Evolutionary conservation across 2,888 invertebrate genomes (phyloP).

Genomic region (Branchinecta sandiegonensis): DNA sequence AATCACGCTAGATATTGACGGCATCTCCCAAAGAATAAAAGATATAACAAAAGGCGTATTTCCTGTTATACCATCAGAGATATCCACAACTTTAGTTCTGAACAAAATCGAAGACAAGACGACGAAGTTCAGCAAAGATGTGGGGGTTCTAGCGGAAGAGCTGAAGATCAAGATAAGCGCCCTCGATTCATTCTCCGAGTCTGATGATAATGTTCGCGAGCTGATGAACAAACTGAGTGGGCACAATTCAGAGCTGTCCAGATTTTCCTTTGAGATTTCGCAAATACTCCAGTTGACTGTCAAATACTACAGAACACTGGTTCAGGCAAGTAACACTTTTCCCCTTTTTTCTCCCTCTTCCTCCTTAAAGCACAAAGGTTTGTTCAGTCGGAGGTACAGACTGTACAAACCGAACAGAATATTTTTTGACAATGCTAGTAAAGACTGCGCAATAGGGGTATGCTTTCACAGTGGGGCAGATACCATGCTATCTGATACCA

Average conservation of each 20-base stretch:
- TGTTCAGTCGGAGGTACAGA: no score
- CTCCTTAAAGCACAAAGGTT: no score
- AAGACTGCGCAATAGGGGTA: no score
- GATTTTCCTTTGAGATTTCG: constrained; percentile 10
- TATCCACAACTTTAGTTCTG: not conserved
- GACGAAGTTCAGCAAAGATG: not conserved
- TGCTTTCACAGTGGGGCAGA: no score
- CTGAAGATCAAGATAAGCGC: not conserved
- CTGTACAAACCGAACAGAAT: no score
- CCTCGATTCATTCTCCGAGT: constrained; percentile 1
- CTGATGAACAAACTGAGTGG: not conserved
- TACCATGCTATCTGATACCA: no score
- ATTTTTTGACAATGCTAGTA: no score
- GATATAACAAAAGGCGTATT: not conserved
- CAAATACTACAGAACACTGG: constrained; percentile 52
- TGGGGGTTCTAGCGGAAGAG: not conserved
- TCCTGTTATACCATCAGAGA: constrained; percentile 1
- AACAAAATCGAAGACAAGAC: constrained; percentile 2
- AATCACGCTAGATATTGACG: constrained; percentile 47
- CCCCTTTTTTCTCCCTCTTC: no score
- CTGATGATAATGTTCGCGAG: constrained; percentile 12
- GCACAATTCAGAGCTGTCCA: not conserved
- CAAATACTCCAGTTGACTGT: constrained; percentile 42
- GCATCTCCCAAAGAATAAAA: constrained; percentile 31
- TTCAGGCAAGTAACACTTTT: constrained; percentile 30